Base-by-base conservation (phyloP, 1,140 invertebrate species). In the Cepaea nemoralis region DNA sequence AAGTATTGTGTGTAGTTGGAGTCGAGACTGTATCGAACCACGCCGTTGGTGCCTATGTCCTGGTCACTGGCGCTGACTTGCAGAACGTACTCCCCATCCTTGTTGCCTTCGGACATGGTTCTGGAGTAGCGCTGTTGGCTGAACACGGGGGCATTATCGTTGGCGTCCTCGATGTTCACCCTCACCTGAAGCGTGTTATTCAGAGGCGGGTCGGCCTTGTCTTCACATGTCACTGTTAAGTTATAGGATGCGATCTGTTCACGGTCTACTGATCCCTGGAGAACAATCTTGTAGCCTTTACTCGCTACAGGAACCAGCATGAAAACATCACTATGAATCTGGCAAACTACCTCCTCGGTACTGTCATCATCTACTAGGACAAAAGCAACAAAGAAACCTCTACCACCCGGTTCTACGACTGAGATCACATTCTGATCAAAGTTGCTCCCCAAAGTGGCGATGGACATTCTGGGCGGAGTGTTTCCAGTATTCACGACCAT, bases 51-150 rank as follows among this genome's bases (percentile, higher is more conserved):
- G 1, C 95, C 96, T 76, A 93, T 93, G 90, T 98, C 97, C 86
- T 93, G 92, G 90, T 98, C 97, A 69, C 94, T 94, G 2, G 96
- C 96, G 67, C 93, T 92, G 0, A 96, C 93, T 86, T 94, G 93
- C 3, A 95, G 93, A 16, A 90, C 81, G 31, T 50, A 55, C 10
- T 83, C 77, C 12, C 85, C 84, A 0, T 82, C 80, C 22, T 81
- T 59, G 12, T 70, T 81, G 42, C 88, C 85, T 73, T 90, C 88
- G 86, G 93, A 94, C 19, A 96, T 94, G 70, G 82, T 81, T 27
- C 76, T 79, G 2, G 81, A 75, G 75, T 85, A 88, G 95, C 92
- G 73, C 97, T 48, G 37, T 67, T 77, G 82, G 6, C 74, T 79
- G 55, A 87, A 87, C 35, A 67, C 71, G 6, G 86, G 85, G 1